These are phyloP conservation scores for Chaenodraco wilsoni DNA, from an alignment of 2,797 vertebrate genomes.

Conservation along the genomic window DNA sequence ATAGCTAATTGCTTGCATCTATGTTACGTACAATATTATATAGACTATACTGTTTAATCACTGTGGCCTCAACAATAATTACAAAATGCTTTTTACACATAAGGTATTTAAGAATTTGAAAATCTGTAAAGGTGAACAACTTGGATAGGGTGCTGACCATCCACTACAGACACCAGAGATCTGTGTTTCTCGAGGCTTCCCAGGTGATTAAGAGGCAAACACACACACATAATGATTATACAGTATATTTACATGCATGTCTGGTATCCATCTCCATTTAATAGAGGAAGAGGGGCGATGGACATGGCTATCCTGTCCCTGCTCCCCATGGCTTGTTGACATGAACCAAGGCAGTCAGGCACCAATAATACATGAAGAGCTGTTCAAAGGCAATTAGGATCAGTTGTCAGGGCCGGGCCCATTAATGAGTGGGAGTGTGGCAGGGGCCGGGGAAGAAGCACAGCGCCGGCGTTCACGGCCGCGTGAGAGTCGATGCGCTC, in stretches of 20 bases:
- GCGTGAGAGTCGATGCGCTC: slow-evolving; percentile 88
- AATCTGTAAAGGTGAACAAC: slow-evolving; percentile 10
- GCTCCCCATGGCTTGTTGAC: slow-evolving; percentile 90
- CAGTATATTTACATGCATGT: slow-evolving; percentile 27
- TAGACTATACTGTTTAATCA: not conserved
- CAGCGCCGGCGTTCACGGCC: slow-evolving; percentile 52
- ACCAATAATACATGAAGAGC: slow-evolving; percentile 98
- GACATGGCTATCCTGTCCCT: slow-evolving; percentile 81
- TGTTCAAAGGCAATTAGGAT: slow-evolving; percentile 98
- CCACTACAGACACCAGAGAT: slow-evolving; percentile 6
- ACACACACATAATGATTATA: slow-evolving; percentile 1
- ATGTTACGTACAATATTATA: slow-evolving; percentile 26
- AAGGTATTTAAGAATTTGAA: not conserved
- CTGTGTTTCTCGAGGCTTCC: slow-evolving; percentile 8
- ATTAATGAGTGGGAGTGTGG: slow-evolving; percentile 96
- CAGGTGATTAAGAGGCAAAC: not conserved
- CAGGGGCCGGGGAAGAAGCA: slow-evolving; percentile 81
- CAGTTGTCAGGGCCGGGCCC: slow-evolving; percentile 94
- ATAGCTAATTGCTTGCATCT: slow-evolving; percentile 36
- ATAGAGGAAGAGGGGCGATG: slow-evolving; percentile 64
- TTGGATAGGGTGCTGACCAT: not conserved
- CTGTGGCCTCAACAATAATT: not conserved
- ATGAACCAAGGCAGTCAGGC: slow-evolving; percentile 93
- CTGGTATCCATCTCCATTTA: slow-evolving; percentile 7
- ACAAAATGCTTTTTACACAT: not conserved